These are phyloP conservation scores for Cygnus olor DNA, from an alignment of 2,797 vertebrate species.

Conservation along the genomic window DNA sequence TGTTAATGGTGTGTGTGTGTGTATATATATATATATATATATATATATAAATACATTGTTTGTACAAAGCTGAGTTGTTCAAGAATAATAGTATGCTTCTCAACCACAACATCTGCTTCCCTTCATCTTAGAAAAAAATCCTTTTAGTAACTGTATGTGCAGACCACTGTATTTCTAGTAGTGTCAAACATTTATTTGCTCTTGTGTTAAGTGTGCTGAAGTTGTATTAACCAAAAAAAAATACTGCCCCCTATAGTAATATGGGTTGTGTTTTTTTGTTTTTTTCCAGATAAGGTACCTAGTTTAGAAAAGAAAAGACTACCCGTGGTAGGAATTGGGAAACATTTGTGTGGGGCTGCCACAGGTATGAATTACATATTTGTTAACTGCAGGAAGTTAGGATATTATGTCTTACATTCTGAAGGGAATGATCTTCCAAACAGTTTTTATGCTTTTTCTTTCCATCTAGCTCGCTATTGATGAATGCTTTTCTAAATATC, in stretches of 20 bases:
- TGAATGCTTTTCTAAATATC: neutral
- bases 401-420: neutral
- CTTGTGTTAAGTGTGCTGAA: neutral
- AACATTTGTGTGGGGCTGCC: slow-evolving; percentile 93
- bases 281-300: slow-evolving; percentile 84
- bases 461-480: neutral
- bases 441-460: neutral
- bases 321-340: slow-evolving; percentile 91
- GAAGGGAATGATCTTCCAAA: neutral
- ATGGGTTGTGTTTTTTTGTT: neutral
- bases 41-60: neutral
- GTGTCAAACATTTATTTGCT: neutral
- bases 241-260: neutral
- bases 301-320: slow-evolving; percentile 81
- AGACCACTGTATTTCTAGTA: neutral
- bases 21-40: neutral
- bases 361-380: slow-evolving; percentile 83
- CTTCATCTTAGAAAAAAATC: neutral
- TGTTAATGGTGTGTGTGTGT: neutral
- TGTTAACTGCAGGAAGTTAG: neutral
- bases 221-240: neutral
- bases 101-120: neutral
- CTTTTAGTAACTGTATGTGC: neutral
- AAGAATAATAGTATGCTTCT: neutral
- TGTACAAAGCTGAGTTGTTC: neutral